Base-by-base conservation (phyloP, 2,113 vertebrate species). In the Epinephelus fuscoguttatus region DNA sequence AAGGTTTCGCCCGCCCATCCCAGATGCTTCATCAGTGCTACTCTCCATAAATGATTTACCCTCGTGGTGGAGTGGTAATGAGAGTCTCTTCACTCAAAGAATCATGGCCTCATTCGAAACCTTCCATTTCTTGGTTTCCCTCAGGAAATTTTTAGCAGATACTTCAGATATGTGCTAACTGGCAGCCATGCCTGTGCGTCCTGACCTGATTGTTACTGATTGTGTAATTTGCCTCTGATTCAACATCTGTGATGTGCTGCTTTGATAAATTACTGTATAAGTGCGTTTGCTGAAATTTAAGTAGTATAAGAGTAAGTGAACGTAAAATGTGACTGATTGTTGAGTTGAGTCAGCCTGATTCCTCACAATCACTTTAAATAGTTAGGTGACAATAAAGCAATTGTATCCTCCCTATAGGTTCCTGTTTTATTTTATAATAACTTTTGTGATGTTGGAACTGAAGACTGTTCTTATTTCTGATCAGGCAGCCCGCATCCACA, bases 21-120 rank as follows among this genome's bases (percentile, higher is more conserved):
- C 47, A 33, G 55, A 66, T 61, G 84, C 73, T 72, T 86, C 74
- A 57, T 61, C 52, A 56, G 30, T 6, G 12, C 67, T 23, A 1
- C 40, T 12, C 9, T 40, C 56, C 49, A 56, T 59, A 23, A 50
- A 49, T 62, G 37, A 85, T 66, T 49, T 72, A 75, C 27, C 45
- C 59, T 77, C 23, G 25, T 19, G 55, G 33, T 15, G 40, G 53
- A 64, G 67, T 11, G 61, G 19, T 67, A 33, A 66, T 60, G 57
- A 66, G 40, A 19, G 33, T 27, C 33, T 68, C 45, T 62, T 62
- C 84, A 56, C 68, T 71, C 74, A 50, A 10, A 18, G 67, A 71
- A 59, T 25, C 59, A 23, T 37, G n/a, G 45, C 42, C 13, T 61
- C 40, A 57, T 42, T 70, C 21, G 2, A 62, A 64, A 70, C 23